These are phyloP conservation scores for Timandra comae DNA, from an alignment of 2,888 invertebrate species.

Conservation along the genomic window DNA sequence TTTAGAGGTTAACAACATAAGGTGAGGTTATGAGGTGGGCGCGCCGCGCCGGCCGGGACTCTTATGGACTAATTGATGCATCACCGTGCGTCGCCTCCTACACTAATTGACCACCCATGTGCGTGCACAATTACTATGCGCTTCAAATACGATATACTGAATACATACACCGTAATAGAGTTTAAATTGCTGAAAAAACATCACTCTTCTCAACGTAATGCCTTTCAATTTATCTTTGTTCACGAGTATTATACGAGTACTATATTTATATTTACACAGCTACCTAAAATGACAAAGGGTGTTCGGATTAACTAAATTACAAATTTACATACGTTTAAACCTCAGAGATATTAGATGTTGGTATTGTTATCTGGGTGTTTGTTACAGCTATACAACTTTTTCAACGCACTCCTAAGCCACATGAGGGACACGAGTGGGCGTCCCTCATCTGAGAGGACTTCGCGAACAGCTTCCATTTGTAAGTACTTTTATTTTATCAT, in stretches of 20 bases:
- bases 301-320: too few relatives aligned
- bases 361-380: slow-evolving; percentile 19
- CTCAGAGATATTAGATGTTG: neutral
- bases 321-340: too few relatives aligned
- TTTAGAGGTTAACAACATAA: neutral
- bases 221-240: too few relatives aligned
- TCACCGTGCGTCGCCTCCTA: slow-evolving; percentile 15
- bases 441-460: slow-evolving; percentile 78
- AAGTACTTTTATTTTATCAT: slow-evolving; percentile 34
- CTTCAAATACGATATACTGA: neutral
- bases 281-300: too few relatives aligned
- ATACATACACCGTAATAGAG: too few relatives aligned
- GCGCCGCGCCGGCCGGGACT: too few relatives aligned
- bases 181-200: too few relatives aligned
- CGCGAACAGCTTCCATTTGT: slow-evolving; percentile 79
- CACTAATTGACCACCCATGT: slow-evolving; percentile 30
- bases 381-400: slow-evolving; percentile 94
- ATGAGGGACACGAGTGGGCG: slow-evolving; percentile 83
- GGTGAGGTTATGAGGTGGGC: too few relatives aligned
- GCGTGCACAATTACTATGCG: slow-evolving; percentile 30
- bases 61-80: slow-evolving; percentile 8
- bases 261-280: too few relatives aligned
- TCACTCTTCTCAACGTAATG: too few relatives aligned
- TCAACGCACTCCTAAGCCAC: slow-evolving; percentile 92
- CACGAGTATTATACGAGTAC: too few relatives aligned